Evolutionary conservation across 2,113 vertebrate genomes (phyloP), one percentile per base, ranked within the genome.

Genomic region (Seriola dumerili): DNA sequence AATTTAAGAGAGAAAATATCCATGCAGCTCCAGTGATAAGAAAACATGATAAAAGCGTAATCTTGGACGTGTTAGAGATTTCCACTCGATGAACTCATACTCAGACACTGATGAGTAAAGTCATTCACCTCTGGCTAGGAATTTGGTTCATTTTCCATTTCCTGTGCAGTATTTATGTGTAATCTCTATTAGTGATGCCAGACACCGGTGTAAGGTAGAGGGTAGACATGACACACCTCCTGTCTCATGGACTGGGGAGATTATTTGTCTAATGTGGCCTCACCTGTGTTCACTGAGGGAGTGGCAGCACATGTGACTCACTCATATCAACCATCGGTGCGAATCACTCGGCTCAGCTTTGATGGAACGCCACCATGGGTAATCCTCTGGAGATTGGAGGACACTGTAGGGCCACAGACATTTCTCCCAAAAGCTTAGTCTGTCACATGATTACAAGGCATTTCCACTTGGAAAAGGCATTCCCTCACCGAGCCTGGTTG

Each of bases 251-350:
- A 40, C 5, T 65, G 50, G 16, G 75, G 38, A 84, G 78, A 71
- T 57, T 38, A 64, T 67, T 78, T 12, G 42, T 89, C 67, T 86
- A 32, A 32, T 17, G 0, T 8, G 52, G 61, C 77, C 80, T 88
- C 81, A 91, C 87, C 86, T 91, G 84, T 55, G 71, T 71, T 82
- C 72, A 29, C 48, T 4, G 54, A 83, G 80, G 92, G 88, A 65
- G 91, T 80, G 92, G 83, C 78, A 0, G 78, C 59, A 57, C 89
- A 90, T 71, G 79, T 90, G 94, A 93, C 64, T 92, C 72, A 86
- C 52, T 82, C 72, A 50, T 76, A 74, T 87, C 62, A 29, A 25
- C 72, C 65, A 85, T 86, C 79, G 88, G 78, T 88, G 85, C 64
- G 1, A 81, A 64, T 62, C 70, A 80, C 52, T 88, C 0, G 38